Percentiles rank a stretch among this genome's conserved stretches.
Conservation (phyloP, 2,113 vertebrate genomes). For the Dipodomys merriami region DNA sequence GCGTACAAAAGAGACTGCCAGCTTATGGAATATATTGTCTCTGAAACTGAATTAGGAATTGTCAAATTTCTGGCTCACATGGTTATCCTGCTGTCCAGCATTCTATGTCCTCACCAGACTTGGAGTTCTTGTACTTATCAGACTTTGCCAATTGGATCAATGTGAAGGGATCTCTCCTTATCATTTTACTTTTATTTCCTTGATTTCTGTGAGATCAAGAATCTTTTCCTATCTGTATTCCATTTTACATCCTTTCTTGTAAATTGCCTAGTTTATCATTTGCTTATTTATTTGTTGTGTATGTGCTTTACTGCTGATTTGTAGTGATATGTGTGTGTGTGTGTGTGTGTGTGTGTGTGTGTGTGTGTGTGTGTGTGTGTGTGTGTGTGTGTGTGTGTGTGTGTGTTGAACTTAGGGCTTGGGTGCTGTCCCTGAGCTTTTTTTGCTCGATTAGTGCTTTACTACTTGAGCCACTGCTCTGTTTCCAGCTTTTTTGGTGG, state of each 20-base stretch:
- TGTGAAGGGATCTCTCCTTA: background rate
- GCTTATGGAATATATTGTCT: background rate
- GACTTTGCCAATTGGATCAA: background rate
- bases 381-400: no score
- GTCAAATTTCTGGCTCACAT: background rate
- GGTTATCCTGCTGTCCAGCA: no score
- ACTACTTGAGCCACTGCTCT: no score
- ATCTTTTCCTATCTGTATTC: slow-evolving; percentile 6
- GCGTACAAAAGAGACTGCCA: background rate
- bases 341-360: no score
- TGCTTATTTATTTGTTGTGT: slow-evolving; percentile 7
- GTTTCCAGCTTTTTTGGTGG: no score
- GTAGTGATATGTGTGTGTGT: background rate
- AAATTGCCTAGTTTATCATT: slow-evolving; percentile 8
- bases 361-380: no score
- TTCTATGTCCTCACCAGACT: background rate
- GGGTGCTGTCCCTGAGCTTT: no score
- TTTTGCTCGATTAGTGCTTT: no score
- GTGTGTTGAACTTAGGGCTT: no score
- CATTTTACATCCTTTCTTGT: slow-evolving; percentile 15
- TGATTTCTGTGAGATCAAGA: slow-evolving; percentile 13
- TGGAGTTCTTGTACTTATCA: background rate
- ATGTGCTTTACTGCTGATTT: background rate
- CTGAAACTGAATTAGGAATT: background rate
- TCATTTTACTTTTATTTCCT: slow-evolving; percentile 6